A percentile compares a stretch with the other conserved stretches of the same genome.
These are phyloP conservation scores for Atrina japonica DNA, from an alignment of 2,888 invertebrate genomes.

Conservation along the genomic window DNA sequence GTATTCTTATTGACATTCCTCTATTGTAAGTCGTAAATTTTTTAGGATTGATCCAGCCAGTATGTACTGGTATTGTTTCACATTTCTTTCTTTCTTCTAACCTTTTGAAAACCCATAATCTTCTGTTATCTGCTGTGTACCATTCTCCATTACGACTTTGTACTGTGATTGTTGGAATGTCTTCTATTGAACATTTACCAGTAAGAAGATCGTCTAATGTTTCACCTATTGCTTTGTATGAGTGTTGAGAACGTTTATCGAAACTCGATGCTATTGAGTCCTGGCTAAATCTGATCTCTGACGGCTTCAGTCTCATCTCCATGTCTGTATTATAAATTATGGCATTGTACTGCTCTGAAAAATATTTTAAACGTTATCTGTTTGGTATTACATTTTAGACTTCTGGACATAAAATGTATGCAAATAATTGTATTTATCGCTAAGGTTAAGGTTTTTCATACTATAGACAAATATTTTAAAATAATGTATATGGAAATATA, in stretches of 20 bases:
- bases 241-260: conserved; percentile 12
- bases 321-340: too few species aligned
- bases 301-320: too few species aligned
- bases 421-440: too few species aligned
- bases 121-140: conserved; percentile 28
- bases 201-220: conserved; percentile 26
- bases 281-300: conserved; percentile 34
- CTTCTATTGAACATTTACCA: neutral
- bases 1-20: neutral
- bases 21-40: conserved; percentile 11
- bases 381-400: too few species aligned
- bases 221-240: conserved; percentile 21
- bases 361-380: too few species aligned
- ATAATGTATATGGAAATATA: too few species aligned
- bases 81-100: conserved; percentile 24
- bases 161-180: conserved; percentile 22
- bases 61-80: neutral
- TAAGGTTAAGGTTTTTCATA: too few species aligned
- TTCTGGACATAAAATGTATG: too few species aligned
- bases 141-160: conserved; percentile 4
- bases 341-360: too few species aligned
- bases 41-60: neutral
- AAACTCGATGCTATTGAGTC: conserved; percentile 25
- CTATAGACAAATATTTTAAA: too few species aligned
- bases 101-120: conserved; percentile 35